Evolutionary conservation across 2,113 vertebrate genomes (phyloP).

Genomic region (Indicator maculatus): DNA sequence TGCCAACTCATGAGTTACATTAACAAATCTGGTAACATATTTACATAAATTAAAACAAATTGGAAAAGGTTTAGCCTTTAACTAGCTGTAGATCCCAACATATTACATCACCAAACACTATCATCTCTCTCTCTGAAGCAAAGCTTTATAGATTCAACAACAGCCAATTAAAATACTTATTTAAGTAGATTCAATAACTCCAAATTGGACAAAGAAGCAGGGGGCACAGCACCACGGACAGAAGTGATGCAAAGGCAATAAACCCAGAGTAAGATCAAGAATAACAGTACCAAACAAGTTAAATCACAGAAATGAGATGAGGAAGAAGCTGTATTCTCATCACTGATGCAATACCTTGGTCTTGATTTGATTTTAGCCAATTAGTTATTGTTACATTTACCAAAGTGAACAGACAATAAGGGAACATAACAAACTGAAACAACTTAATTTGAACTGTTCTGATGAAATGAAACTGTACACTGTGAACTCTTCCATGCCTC

Average conservation of each 20-base stretch:
- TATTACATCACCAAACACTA: neutral
- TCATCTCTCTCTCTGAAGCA: neutral
- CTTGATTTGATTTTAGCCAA: neutral
- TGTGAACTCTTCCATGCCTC: neutral
- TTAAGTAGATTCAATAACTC: neutral
- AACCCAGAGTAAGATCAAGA: neutral
- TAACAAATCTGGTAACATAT: neutral
- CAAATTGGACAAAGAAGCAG: neutral
- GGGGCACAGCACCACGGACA: neutral
- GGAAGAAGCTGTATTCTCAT: neutral
- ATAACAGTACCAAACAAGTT: neutral
- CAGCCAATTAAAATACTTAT: neutral
- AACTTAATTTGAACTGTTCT: neutral
- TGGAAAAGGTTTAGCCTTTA: neutral
- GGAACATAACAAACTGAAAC: neutral
- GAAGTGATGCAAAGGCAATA: neutral
- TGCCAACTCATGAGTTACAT: neutral
- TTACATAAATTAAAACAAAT: neutral
- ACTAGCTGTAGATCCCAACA: neutral
- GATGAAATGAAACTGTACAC: neutral
- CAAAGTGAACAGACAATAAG: neutral
- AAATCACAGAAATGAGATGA: neutral
- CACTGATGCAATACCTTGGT: neutral
- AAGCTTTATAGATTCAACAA: neutral
- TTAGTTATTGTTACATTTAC: neutral